Evolutionary conservation across 64 coral and sea anemone genomes (phyloP).

Genomic region (Actinia tenebrosa): DNA sequence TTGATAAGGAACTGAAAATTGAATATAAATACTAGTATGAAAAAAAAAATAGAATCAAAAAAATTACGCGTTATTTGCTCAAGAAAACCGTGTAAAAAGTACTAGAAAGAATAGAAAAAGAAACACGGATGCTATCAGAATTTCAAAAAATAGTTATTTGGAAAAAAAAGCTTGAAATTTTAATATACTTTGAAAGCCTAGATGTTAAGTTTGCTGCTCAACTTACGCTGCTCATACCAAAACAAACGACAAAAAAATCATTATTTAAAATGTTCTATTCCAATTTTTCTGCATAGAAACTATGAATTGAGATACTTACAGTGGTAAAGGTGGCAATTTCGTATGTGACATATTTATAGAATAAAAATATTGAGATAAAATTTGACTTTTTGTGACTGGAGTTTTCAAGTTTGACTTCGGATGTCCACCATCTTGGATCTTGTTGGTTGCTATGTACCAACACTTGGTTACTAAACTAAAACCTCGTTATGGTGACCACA

Average conservation of each 20-base stretch:
- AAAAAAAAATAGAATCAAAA: no score
- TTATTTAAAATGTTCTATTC: background rate
- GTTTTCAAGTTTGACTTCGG: conserved; percentile 8
- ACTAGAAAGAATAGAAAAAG: background rate
- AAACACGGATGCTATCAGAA: no score
- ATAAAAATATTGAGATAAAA: background rate
- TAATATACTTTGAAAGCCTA: background rate
- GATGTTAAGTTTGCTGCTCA: background rate
- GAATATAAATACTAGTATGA: background rate
- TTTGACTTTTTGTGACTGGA: background rate
- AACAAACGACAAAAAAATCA: background rate
- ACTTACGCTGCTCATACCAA: background rate
- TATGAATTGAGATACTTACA: conserved; percentile 49
- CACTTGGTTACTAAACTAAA: conserved; percentile 2
- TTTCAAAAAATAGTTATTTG: no score
- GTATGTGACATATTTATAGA: conserved; percentile 69
- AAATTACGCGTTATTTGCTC: background rate
- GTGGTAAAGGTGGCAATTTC: conserved; percentile 77
- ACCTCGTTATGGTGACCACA: background rate
- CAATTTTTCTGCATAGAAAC: background rate
- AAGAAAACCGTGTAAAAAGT: background rate
- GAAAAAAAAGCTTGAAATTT: background rate
- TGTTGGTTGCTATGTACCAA: conserved; percentile 28
- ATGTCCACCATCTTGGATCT: conserved; percentile 23
- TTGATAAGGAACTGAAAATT: background rate